Conservation (phyloP, 1,140 invertebrate species). For the Plutomurus gul region DNA sequence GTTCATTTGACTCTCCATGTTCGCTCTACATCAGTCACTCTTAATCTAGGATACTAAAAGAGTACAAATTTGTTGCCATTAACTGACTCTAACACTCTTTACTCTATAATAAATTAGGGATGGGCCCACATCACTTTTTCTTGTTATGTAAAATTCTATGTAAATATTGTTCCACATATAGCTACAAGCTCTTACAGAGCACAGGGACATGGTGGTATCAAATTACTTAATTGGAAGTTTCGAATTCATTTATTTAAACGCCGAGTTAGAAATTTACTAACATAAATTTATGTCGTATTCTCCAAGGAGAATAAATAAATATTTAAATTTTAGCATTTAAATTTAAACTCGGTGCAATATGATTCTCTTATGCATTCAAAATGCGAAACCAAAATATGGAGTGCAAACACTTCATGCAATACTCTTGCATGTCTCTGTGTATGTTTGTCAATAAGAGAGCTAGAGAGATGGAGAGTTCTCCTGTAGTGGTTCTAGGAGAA, state of each 20-base stretch:
- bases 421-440: background rate
- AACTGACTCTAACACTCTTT: background rate
- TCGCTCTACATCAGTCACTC: background rate
- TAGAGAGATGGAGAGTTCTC: no score
- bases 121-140: background rate
- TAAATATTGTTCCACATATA: slow-evolving; percentile 12
- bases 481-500: no score
- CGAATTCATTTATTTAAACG: slow-evolving; percentile 6
- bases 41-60: slow-evolving; percentile 15
- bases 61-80: slow-evolving; percentile 19
- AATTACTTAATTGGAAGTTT: background rate
- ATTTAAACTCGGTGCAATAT: no score
- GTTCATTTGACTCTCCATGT: background rate
- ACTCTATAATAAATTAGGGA: slow-evolving; percentile 14
- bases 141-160: background rate
- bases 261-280: no score
- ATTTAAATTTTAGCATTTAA: no score
- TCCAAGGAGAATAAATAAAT: no score
- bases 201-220: background rate
- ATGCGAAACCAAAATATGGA: slow-evolving; percentile 1
- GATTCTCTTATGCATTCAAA: no score
- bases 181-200: no score
- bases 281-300: no score
- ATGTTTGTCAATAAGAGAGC: no score
- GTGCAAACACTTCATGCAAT: background rate